Conservation (phyloP, 2,113 vertebrate genomes). For the Sapayoa aenigma region DNA sequence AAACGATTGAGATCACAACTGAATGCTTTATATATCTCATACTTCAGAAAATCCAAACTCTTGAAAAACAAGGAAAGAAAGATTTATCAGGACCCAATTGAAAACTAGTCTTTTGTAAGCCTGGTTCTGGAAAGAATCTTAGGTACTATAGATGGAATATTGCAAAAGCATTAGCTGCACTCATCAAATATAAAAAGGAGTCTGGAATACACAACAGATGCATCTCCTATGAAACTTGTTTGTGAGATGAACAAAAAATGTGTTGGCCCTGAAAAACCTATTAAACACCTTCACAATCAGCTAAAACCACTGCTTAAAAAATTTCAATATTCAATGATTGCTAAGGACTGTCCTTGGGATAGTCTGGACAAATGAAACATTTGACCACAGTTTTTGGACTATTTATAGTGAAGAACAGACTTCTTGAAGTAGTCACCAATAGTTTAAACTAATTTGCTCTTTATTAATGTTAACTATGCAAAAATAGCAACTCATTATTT, state of each 20-base stretch:
- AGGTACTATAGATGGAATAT: neutral
- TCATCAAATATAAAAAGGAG: neutral
- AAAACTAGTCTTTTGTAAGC: neutral
- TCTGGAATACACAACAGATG: neutral
- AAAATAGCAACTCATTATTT: neutral
- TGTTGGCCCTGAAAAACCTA: neutral
- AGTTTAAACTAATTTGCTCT: neutral
- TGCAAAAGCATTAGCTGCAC: neutral
- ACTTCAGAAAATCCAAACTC: constrained; percentile 8
- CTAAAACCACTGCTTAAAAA: neutral
- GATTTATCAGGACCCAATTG: neutral
- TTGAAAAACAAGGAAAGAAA: neutral
- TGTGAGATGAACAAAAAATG: neutral
- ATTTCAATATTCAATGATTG: neutral
- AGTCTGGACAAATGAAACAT: neutral
- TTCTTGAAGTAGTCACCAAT: neutral
- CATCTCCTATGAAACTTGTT: neutral
- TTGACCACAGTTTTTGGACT: neutral
- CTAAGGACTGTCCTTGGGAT: neutral
- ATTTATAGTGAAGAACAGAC: neutral
- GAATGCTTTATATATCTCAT: neutral
- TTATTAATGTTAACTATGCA: neutral
- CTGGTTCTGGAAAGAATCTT: neutral
- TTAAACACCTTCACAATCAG: neutral
- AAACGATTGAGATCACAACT: neutral